Base-by-base conservation (phyloP, 2,888 invertebrate genomes). In the Margaritifera margaritifera region DNA sequence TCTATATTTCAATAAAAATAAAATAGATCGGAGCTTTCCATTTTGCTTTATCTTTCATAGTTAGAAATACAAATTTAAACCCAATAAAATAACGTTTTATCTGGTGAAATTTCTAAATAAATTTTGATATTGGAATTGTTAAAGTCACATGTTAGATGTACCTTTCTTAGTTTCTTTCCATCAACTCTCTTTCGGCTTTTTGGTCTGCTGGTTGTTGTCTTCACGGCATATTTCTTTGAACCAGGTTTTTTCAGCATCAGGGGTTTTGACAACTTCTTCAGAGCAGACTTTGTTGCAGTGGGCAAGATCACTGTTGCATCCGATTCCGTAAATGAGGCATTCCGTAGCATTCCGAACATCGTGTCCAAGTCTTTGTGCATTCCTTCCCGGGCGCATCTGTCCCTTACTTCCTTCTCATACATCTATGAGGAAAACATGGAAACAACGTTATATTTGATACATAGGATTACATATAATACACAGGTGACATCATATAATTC, bases 351-450 rank as follows among this genome's bases (percentile, higher is more conserved):
- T 2, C 78, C 77, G 64, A 85, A 84, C 57, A 84, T 52, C 0
- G 68, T 73, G 54, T 83, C 74, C 52, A 85, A 59, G 53, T 85
- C 85, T 62, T 79, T 77, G 62, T 79, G 69, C 11, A 85, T 63
- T 19, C 72, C 72, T 2, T 27, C 59, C 4, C 66, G 68, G 6
- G 69, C 77, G 57, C 73, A 68, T 55, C 82, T 63, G 0, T 72
- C 72, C 20, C 85, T 65, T 0, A 82, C 83, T 58, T 84, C 82
- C 53, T 78, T 79, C 69, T 85, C 85, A 57, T 85, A 85, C 53
- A 69, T 64, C 63, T 75, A 61, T 22, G 67, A 65, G 11, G 63
- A 64, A n/a, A 4, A 6, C 31, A 31, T 31, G 31, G 4, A 31
- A 31, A 31, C 31, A 31, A 31, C 5, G 4, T 31, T 31, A 5